Evolutionary conservation across 2,797 vertebrate species (phyloP).

Genomic region (Lerista edwardsae): DNA sequence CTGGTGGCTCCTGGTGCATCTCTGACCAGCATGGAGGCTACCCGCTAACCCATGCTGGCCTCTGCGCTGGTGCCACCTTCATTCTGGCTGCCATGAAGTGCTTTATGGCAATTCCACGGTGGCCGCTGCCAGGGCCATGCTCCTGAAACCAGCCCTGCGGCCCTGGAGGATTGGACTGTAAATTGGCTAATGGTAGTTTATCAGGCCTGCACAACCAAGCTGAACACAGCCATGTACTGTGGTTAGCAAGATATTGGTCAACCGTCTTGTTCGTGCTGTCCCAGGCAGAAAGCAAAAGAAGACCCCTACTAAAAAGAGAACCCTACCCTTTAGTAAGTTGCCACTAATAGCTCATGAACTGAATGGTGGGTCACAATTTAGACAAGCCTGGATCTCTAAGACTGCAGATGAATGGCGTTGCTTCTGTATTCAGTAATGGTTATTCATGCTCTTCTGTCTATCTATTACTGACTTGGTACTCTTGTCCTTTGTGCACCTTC

Average conservation of each 20-base stretch:
- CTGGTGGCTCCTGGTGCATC: too few species aligned
- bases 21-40: too few species aligned
- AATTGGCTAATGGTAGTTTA: neutral
- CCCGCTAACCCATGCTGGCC: too few species aligned
- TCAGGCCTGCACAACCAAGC: neutral
- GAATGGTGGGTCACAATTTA: neutral
- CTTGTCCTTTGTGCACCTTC: neutral
- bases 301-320: too few species aligned
- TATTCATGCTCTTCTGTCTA: neutral
- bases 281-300: neutral
- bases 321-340: neutral
- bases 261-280: neutral
- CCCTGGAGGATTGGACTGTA: too few species aligned
- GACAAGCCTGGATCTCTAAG: too few species aligned
- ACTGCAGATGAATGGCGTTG: neutral
- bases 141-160: too few species aligned
- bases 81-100: too few species aligned
- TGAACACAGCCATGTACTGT: neutral
- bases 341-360: neutral
- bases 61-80: too few species aligned
- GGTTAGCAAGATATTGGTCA: neutral
- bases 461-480: neutral
- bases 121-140: too few species aligned
- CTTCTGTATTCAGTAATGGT: neutral
- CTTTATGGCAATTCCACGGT: too few species aligned